Evolutionary conservation across 2,113 vertebrate genomes (phyloP), one percentile per base, ranked within the genome.

Genomic region (Carassius carassius): DNA sequence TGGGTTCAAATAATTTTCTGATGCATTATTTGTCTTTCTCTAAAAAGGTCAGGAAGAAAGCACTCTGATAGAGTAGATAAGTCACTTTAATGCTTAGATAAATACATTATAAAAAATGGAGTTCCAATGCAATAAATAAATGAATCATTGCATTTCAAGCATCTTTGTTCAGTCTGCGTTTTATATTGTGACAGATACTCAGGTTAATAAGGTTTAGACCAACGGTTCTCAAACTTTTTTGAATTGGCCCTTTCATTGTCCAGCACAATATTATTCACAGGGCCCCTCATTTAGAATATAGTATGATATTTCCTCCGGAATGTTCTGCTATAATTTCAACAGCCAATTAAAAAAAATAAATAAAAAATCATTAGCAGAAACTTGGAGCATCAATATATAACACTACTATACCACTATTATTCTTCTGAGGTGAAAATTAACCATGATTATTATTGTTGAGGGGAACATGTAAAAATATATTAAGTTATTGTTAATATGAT

Each of bases 1-100:
- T 73, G 70, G 41, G 21, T 73, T 73, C 41, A 47, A 47, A 73
- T 73, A 47, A n/a, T 47, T 73, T 47, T 47, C 41, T 47, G 32
- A 70, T 1, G 17, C 0, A 4, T 35, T 69, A 69, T 69, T 69
- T 37, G 65, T 19, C 65, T 35, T 69, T 69, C 2, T 67, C 29
- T 67, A 6, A 14, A 32, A 11, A 21, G 35, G 17, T 41, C 35
- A 70, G 67, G 19, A 37, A 21, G 17, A 41, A 35, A 21, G 32
- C 14, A 9, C 16, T 69, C 32, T 0, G 14, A 69, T 35, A 37
- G 17, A 1, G 3, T 41, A 19, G 14, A 75, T 75, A 29, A 49
- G 13, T 0, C 44, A 75, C 3, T 75, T 75, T 75, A 25, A 60
- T 14, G 29, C 17, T 21, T 29, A 32, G 74, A 8, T 54, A 25